A percentile compares a stretch with the other conserved stretches of the same genome.
These are phyloP conservation scores for Plectropomus leopardus DNA, from an alignment of 2,113 vertebrate species.

Conservation along the genomic window DNA sequence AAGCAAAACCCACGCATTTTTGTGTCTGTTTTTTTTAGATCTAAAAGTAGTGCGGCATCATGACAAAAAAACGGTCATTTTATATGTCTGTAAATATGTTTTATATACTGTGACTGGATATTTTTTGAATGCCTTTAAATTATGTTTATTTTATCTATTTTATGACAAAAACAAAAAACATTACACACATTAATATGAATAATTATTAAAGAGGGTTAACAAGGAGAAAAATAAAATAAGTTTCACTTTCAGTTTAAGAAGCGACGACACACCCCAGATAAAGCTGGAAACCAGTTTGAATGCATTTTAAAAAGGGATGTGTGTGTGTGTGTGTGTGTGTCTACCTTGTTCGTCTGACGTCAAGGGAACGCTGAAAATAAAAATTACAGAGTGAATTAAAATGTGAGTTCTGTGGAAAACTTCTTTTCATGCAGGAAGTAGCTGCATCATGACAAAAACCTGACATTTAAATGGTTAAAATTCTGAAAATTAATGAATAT, in stretches of 20 bases:
- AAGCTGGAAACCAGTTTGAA: not conserved
- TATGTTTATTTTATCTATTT: too few species aligned
- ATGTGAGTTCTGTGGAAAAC: not conserved
- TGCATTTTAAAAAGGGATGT: conserved; percentile 4
- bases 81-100: too few species aligned
- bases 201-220: too few species aligned
- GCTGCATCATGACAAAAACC: not conserved
- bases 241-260: not conserved
- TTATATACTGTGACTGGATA: too few species aligned
- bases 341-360: conserved; percentile 85
- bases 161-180: too few species aligned
- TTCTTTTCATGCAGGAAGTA: not conserved
- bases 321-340: conserved; percentile 19
- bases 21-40: not conserved
- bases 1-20: not conserved
- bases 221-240: not conserved
- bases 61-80: too few species aligned
- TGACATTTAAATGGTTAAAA: too few species aligned
- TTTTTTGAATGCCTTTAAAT: too few species aligned
- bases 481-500: too few species aligned
- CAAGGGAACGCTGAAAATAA: conserved; percentile 70
- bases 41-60: too few species aligned
- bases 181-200: too few species aligned
- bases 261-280: too few species aligned
- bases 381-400: not conserved